These are phyloP conservation scores for Mycteria americana DNA, from an alignment of 2,797 vertebrate genomes.

Conservation along the genomic window DNA sequence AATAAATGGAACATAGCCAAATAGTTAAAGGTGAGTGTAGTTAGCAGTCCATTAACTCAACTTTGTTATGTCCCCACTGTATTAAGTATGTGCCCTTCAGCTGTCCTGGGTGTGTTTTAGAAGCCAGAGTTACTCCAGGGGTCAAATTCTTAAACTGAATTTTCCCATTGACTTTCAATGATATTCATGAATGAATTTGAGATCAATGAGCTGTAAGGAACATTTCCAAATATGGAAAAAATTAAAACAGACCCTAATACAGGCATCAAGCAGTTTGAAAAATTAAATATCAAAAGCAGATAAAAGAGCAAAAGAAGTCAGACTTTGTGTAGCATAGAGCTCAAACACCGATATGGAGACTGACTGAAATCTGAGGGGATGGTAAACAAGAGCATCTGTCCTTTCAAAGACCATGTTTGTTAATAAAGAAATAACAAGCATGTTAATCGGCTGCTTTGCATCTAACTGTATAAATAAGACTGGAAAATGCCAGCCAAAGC, in stretches of 20 bases:
- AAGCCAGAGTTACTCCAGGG: background rate
- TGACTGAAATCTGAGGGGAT: background rate
- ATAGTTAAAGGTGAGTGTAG: background rate
- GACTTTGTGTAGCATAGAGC: background rate
- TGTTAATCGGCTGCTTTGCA: slow-evolving; percentile 1
- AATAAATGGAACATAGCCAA: background rate
- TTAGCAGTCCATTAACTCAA: background rate
- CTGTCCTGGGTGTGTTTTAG: background rate
- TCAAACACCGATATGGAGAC: background rate
- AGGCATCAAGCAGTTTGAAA: background rate
- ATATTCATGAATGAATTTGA: background rate
- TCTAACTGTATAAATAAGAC: background rate
- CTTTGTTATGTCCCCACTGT: background rate
- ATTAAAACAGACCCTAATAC: background rate
- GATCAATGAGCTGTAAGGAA: background rate
- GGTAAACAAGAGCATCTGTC: slow-evolving; percentile 27
- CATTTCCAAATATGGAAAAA: background rate
- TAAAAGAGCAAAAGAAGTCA: slow-evolving; percentile 6
- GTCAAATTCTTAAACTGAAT: background rate
- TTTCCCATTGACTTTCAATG: slow-evolving; percentile 7
- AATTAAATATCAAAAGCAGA: background rate
- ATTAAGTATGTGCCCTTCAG: background rate
- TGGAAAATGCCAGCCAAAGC: slow-evolving; percentile 40
- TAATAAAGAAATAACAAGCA: slow-evolving; percentile 5
- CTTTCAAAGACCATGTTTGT: slow-evolving; percentile 14